Percentiles rank a stretch among this genome's conserved stretches.
These are phyloP conservation scores for Tychaedon coryphoeus DNA, from an alignment of 2,113 vertebrate genomes.

Conservation along the genomic window DNA sequence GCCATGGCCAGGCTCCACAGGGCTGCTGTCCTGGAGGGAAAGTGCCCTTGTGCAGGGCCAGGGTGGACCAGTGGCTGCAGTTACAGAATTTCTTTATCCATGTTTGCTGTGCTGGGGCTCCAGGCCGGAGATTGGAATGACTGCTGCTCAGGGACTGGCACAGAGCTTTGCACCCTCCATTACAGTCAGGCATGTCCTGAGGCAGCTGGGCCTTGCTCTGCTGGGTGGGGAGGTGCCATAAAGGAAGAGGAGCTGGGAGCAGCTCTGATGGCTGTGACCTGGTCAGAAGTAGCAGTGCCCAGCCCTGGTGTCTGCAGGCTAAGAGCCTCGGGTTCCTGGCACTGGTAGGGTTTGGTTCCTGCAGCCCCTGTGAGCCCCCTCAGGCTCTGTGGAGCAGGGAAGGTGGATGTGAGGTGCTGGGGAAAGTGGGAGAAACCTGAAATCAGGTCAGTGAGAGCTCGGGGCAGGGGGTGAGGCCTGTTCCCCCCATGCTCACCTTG, in stretches of 20 bases:
- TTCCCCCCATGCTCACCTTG: accelerated
- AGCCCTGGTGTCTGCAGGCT: neutral
- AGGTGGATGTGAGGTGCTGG: neutral
- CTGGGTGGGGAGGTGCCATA: neutral
- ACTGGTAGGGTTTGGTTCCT: accelerated
- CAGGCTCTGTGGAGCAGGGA: accelerated
- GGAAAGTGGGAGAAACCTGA: neutral
- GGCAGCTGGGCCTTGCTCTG: neutral
- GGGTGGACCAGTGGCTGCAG: neutral
- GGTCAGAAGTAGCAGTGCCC: neutral
- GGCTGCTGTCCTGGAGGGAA: neutral
- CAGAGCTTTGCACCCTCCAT: neutral
- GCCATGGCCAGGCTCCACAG: accelerated
- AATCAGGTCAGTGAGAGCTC: no score
- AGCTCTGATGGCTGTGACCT: neutral
- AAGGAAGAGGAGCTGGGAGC: neutral
- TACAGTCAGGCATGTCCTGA: accelerated
- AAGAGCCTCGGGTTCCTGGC: accelerated
- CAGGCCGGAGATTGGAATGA: neutral
- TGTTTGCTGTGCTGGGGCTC: accelerated
- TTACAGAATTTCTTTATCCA: neutral
- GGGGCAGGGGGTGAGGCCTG: accelerated
- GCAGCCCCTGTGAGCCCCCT: neutral
- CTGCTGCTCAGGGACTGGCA: neutral
- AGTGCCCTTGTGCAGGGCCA: neutral